Conservation (phyloP, 2,113 vertebrate species). For the Sander vitreus region DNA sequence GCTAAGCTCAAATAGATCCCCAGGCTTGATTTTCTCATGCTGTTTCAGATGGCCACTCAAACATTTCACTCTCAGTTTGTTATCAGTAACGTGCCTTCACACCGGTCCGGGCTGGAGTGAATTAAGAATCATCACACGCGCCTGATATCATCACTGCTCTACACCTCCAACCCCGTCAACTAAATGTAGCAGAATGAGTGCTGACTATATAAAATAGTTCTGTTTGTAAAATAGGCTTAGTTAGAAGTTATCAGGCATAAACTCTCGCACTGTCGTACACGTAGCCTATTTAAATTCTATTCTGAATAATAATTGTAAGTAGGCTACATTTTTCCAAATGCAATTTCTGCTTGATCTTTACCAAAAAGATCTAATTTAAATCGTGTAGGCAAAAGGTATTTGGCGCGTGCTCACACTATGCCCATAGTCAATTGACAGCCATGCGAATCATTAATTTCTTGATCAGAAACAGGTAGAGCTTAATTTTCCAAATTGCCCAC, state of each 20-base stretch:
- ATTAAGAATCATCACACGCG: constrained; percentile 74
- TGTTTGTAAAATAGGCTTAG: no score
- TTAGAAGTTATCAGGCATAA: neutral
- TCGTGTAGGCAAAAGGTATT: neutral
- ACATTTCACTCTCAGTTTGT: constrained; percentile 5
- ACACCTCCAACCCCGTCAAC: constrained; percentile 25
- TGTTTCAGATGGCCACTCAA: neutral
- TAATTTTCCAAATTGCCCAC: constrained; percentile 87
- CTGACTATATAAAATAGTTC: neutral
- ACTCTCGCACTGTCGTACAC: neutral
- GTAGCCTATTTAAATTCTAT: neutral
- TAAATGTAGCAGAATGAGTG: neutral
- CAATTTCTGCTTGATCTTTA: neutral
- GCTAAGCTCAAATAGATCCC: neutral
- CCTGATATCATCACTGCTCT: constrained; percentile 49
- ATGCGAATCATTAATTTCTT: constrained; percentile 81
- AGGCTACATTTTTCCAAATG: neutral
- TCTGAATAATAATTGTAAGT: neutral
- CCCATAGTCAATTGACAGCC: constrained; percentile 59
- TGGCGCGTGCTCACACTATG: constrained; percentile 25
- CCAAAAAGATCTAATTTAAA: neutral
- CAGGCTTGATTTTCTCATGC: neutral
- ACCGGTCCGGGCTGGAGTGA: constrained; percentile 63
- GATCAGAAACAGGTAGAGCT: constrained; percentile 87
- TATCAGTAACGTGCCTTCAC: constrained; percentile 36